Evolutionary conservation across 2,888 invertebrate species (phyloP), one percentile per base, ranked within the genome.

Genomic region (Ectropis crepuscularia): DNA sequence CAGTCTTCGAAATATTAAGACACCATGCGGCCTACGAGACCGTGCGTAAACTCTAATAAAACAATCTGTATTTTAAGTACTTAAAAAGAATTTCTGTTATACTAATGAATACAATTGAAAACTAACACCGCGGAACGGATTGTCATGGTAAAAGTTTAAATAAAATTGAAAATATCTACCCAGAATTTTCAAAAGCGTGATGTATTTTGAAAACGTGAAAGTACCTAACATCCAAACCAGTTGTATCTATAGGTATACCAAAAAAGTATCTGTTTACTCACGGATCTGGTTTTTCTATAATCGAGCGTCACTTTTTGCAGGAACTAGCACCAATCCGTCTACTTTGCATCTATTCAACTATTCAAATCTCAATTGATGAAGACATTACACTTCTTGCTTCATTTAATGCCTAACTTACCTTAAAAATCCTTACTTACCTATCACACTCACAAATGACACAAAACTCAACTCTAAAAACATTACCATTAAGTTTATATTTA

Each of bases 381-480:
- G 70, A 63, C 63, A 63, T 70, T 58, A 39, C 51, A 41, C 62
- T 63, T 65, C 61, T 60, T 51, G 59, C 61, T 55, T 60, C 53
- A 65, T 58, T 62, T 61, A 58, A 54, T 58, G 39, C 61, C 55
- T 61, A 65, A 65, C 54, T 54, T 47, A 61, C 65, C 57, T 64
- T 65, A 48, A 47, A 60, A 63, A 57, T 57, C 57, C 43, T 57
- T 43, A 51, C 9, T 16, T 51, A 47, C 37, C 37, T 28, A 39
- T 54, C 43, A 55, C 38, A 43, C 16, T 42, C 28, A 47, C 28
- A 36, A 57, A 6, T 8, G 16, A 12, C 10, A 7, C 49, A 50
- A 51, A 63, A 62, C 46, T 55, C n/a, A 16, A 5, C 41, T 48
- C n/a, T 57, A 63, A 54, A 2, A 0, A 0, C 0, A n/a, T 36